Conservation (phyloP, 2,888 invertebrate species). For the Adela reaumurella region DNA sequence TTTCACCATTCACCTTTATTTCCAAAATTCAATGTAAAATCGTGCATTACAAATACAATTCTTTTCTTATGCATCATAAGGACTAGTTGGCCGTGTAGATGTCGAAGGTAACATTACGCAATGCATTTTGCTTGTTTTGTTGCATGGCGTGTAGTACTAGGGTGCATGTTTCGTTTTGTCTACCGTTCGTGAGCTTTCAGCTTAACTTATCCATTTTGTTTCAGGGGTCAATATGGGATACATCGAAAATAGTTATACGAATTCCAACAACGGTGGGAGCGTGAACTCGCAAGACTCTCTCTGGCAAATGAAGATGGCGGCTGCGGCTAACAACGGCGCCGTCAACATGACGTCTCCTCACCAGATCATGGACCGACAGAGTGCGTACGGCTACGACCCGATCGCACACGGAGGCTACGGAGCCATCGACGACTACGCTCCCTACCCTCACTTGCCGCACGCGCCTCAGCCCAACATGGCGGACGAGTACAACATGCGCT, state of each 20-base stretch:
- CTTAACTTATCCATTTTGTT: slow-evolving; percentile 16
- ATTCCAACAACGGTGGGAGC: slow-evolving; percentile 92
- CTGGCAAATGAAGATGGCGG: slow-evolving; percentile 91
- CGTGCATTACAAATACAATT: neutral
- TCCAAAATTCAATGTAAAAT: no score
- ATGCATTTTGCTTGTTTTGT: slow-evolving; percentile 7
- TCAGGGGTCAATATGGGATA: slow-evolving; percentile 85
- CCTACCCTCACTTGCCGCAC: slow-evolving; percentile 73
- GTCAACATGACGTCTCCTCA: slow-evolving; percentile 54
- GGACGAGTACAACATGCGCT: slow-evolving; percentile 67
- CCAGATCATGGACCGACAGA: slow-evolving; percentile 62
- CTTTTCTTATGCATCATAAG: slow-evolving; percentile 13
- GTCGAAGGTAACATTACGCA: slow-evolving; percentile 9
- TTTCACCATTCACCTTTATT: no score
- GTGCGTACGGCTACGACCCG: slow-evolving; percentile 74
- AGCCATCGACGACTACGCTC: slow-evolving; percentile 79
- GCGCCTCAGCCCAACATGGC: slow-evolving; percentile 61
- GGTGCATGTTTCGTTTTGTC: neutral
- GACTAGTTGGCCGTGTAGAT: slow-evolving; percentile 14
- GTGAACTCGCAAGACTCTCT: slow-evolving; percentile 92
- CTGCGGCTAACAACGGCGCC: slow-evolving; percentile 65
- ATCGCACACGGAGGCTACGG: slow-evolving; percentile 80
- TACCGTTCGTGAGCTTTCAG: neutral
- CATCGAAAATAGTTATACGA: slow-evolving; percentile 88
- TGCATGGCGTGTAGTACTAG: neutral